A percentile compares a stretch with the other conserved stretches of the same genome.
phyloP scores from a whole-genome alignment of 2,797 vertebrate genomes.

The Anniella stebbinsi region DNA sequence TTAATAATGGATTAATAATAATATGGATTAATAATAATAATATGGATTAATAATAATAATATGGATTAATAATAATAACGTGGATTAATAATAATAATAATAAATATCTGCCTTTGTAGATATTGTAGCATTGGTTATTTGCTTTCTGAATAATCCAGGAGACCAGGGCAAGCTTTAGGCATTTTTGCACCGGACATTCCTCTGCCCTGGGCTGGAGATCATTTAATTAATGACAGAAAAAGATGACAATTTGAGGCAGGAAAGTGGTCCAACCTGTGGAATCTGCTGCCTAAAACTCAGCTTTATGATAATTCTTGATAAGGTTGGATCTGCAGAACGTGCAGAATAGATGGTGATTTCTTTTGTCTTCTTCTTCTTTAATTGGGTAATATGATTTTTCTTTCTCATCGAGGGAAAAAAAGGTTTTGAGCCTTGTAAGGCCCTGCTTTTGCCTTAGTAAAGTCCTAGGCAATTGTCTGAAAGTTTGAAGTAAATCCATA shows the following conservation, averaged over 20 bases:
- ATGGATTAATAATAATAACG: no score
- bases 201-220: neutral
- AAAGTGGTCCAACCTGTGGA: neutral
- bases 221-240: neutral
- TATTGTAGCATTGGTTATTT: neutral
- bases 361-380: neutral
- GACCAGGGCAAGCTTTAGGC: neutral
- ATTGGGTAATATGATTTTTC: conserved; percentile 10
- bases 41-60: no score
- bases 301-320: no score
- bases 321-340: neutral
- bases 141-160: no score
- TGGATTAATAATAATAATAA: no score
- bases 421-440: conserved; percentile 13
- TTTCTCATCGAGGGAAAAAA: neutral
- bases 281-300: neutral
- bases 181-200: neutral
- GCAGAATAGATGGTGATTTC: neutral
- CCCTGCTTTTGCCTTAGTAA: conserved; percentile 68
- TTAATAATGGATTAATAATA: no score
- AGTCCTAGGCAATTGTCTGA: conserved; percentile 37
- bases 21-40: no score
- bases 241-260: neutral
- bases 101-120: neutral
- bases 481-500: conserved; percentile 37